Base-by-base conservation (phyloP, 2,888 invertebrate species). In the Xylophagus ater region DNA sequence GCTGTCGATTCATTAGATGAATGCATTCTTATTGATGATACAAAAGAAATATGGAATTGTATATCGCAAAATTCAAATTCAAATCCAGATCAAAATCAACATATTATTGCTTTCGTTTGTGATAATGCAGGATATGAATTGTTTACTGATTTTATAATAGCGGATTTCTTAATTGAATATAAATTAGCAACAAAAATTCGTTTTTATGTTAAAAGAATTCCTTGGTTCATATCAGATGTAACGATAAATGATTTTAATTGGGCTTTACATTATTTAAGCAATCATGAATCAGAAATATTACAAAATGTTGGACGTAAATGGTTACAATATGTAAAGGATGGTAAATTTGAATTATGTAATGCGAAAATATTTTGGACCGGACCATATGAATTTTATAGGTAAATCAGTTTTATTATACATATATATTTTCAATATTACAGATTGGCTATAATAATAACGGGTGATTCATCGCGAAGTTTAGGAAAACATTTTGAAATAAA, bases 191-290 rank as follows among this genome's bases (percentile, higher is more conserved):
- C 65, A n/a, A 69, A 74, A 65, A 69, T 96, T 18, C 70, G 81
- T 46, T 81, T 96, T 51, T 81, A 92, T 61, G 79, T 83, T 0
- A 96, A 97, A 68, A 69, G 72, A 3, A 79, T 88, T 46, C 94
- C 96, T 0, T 98, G 97, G 97, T 98, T 85, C 60, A 78, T 98
- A 7, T 96, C 94, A 0, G 97, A 98, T 59, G 85, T 81, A 0
- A 86, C 79, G 13, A 56, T 54, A 2, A 42, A 42, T 5, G 97
- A 98, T 66, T 81, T 93, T 41, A 50, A 71, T 53, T 83, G 81
- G 78, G 70, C 73, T 1, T 48, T 89, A 13, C 53, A 71, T 2
- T 59, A 64, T 43, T 57, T 78, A 21, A 57, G 49, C 37, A 50
- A 53, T 2, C 58, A 65, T 41, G 39, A 51, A 1, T 53, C 66